Percentiles rank a stretch among this genome's conserved stretches.
These are phyloP conservation scores for Trichonephila clavipes DNA, from an alignment of 1,140 invertebrate species.

Conservation along the genomic window DNA sequence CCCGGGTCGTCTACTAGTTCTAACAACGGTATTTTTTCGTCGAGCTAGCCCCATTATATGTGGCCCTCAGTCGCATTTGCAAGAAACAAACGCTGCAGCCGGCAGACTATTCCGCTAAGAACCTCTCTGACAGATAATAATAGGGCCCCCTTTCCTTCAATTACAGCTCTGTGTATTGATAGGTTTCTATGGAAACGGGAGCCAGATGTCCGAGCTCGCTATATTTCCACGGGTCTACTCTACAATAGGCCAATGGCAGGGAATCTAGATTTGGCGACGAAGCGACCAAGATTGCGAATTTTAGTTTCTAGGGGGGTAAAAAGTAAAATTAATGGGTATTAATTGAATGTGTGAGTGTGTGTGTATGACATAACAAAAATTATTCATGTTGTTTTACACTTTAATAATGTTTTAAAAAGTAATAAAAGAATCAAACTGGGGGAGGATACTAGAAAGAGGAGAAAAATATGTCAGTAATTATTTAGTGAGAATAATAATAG, in stretches of 20 bases:
- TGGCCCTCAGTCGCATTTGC: constrained; percentile 61
- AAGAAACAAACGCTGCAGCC: constrained; percentile 70
- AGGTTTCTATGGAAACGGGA: constrained; percentile 74
- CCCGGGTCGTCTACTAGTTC: constrained; percentile 32
- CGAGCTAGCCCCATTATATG: constrained; percentile 56
- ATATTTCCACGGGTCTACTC: constrained; percentile 73
- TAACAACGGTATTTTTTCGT: constrained; percentile 72
- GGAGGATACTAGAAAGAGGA: no score
- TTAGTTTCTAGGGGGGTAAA: background rate
- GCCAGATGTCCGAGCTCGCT: constrained; percentile 74
- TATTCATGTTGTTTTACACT: no score
- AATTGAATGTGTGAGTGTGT: no score
- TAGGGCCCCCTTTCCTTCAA: constrained; percentile 76
- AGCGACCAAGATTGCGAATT: background rate
- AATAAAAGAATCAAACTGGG: no score
- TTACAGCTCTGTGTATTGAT: constrained; percentile 76
- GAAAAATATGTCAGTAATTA: no score
- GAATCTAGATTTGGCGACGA: constrained; percentile 48
- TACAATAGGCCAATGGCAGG: constrained; percentile 21
- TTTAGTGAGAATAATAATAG: no score
- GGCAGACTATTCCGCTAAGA: constrained; percentile 69
- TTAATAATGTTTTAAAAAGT: no score
- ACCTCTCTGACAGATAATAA: constrained; percentile 75
- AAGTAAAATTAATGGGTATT: background rate
- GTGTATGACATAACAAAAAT: no score